A percentile compares a stretch with the other conserved stretches of the same genome.
phyloP scores from a whole-genome alignment of 1,140 invertebrate species.

The Ostrea denselamellosa region DNA sequence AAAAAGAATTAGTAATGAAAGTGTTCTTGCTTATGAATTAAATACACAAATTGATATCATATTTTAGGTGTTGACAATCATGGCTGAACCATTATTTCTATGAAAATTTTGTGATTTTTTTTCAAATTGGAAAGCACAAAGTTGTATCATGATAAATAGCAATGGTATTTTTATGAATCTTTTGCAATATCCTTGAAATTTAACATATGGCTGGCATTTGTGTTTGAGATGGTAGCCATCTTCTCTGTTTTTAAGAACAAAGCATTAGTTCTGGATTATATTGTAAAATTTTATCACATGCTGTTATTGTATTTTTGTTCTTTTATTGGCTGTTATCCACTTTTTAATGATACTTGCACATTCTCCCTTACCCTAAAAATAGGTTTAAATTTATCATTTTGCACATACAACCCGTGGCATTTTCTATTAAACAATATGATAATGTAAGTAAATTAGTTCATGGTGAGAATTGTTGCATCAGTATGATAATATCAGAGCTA shows the following conservation, averaged over 20 bases:
- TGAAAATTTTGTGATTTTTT: background rate
- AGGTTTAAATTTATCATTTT: constrained; percentile 1
- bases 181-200: background rate
- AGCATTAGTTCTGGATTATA: background rate
- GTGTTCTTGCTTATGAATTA: background rate
- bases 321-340: constrained; percentile 25
- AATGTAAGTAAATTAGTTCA: constrained; percentile 31
- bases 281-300: background rate
- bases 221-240: background rate
- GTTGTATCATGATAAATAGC: background rate
- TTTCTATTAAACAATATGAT: constrained; percentile 3
- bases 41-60: no score
- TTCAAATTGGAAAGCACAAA: background rate
- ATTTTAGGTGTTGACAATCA: no score
- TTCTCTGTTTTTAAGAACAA: constrained; percentile 8
- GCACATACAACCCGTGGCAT: background rate
- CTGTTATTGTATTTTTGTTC: background rate
- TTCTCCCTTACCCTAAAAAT: background rate
- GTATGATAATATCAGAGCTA: constrained; percentile 22
- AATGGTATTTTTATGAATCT: background rate
- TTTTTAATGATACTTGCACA: background rate
- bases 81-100: no score
- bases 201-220: constrained; percentile 3
- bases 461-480: constrained; percentile 29
- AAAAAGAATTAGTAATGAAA: background rate